Conservation (phyloP, 2,797 vertebrate species). For the Poeciliopsis turneri region DNA sequence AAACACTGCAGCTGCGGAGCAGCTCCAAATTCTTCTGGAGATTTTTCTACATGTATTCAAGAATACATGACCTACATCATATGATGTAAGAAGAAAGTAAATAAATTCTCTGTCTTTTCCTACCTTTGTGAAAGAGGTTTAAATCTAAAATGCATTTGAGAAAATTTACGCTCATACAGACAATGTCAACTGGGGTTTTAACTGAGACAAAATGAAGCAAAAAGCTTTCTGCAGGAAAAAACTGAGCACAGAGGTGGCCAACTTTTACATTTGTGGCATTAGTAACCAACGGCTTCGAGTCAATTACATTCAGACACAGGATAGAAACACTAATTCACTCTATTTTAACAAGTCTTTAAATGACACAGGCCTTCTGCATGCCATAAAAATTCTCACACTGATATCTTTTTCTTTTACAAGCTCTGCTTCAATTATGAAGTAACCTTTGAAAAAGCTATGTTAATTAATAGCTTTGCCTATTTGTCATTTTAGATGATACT, state of each 20-base stretch:
- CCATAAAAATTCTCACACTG: neutral
- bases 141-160: slow-evolving; percentile 29
- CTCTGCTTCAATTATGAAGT: neutral
- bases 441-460: neutral
- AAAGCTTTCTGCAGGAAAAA: neutral
- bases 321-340: slow-evolving; percentile 7
- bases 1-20: slow-evolving; percentile 17
- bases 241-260: neutral
- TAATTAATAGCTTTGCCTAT: neutral
- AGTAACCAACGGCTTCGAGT: slow-evolving; percentile 8
- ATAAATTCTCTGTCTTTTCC: slow-evolving; percentile 12
- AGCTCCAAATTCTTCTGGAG: slow-evolving; percentile 22
- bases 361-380: neutral
- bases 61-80: neutral
- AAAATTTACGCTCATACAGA: slow-evolving; percentile 9
- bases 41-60: neutral
- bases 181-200: slow-evolving; percentile 18
- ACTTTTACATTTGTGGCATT: slow-evolving; percentile 9
- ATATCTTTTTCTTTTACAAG: neutral
- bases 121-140: slow-evolving; percentile 40
- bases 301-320: slow-evolving; percentile 14
- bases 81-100: neutral
- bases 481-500: neutral
- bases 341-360: slow-evolving; percentile 8
- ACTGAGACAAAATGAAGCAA: slow-evolving; percentile 25